These are phyloP conservation scores for Glyphotaelius pellucidus DNA, from an alignment of 2,888 invertebrate species.

Conservation along the genomic window DNA sequence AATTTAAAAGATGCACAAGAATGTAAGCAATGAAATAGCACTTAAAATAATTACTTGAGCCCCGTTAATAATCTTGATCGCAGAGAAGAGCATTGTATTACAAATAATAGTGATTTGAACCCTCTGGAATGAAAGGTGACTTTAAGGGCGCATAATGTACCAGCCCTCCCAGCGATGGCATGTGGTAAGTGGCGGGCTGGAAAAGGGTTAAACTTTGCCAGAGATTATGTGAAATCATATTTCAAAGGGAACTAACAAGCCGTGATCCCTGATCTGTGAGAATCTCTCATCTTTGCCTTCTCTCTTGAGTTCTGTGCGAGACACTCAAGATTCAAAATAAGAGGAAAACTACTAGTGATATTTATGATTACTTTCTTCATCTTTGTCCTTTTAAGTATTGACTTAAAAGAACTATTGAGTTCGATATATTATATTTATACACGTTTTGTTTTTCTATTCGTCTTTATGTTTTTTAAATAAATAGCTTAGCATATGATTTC, in stretches of 20 bases:
- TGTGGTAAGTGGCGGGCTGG: conserved; percentile 12
- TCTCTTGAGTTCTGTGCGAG: background rate
- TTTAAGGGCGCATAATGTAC: background rate
- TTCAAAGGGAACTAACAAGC: conserved; percentile 38
- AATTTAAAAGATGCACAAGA: background rate
- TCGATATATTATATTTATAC: too few relatives aligned
- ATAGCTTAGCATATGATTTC: too few relatives aligned
- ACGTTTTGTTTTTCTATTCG: too few relatives aligned
- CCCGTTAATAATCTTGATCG: background rate
- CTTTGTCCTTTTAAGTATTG: too few relatives aligned
- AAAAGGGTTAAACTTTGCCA: conserved; percentile 8
- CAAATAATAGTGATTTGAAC: conserved; percentile 16
- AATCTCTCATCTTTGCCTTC: background rate
- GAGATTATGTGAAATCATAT: conserved; percentile 41
- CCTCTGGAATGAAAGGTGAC: conserved; percentile 12
- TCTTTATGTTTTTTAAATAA: too few relatives aligned
- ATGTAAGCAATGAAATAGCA: background rate
- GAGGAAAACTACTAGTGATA: background rate
- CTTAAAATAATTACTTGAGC: background rate
- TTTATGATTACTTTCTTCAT: background rate
- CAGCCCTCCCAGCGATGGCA: background rate
- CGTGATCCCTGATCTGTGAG: conserved; percentile 14
- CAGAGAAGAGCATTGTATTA: background rate
- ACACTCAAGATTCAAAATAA: background rate
- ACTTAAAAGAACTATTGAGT: too few relatives aligned